Base-by-base conservation (phyloP, 2,113 vertebrate genomes). In the Tympanuchus pallidicinctus region DNA sequence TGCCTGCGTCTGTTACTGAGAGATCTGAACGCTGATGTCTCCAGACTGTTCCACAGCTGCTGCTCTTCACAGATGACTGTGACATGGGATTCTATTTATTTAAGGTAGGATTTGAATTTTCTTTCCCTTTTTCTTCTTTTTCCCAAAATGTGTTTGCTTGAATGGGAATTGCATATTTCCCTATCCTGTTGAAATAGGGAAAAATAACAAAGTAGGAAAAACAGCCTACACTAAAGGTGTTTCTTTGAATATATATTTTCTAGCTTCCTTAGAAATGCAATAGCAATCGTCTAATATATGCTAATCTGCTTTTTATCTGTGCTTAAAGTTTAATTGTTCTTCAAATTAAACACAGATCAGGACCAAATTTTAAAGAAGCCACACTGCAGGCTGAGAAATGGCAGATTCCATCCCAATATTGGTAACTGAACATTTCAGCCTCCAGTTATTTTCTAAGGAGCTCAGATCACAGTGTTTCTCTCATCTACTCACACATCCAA, bases 31-130 rank as follows among this genome's bases (percentile, higher is more conserved):
- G 0, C 60, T 76, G 45, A 13, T 61, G 9, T 79, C 43, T 88
- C 94, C 63, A 42, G 63, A 91, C 50, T 80, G 24, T 82, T 85
- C 74, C 72, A 71, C 82, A 88, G 60, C 72, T 0, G 0, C 72
- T 88, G 65, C 61, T 85, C 28, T 64, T 95, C 87, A 71, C 42
- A 56, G 66, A 25, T 10, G 59, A 92, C 75, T 50, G 47, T 69
- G 56, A 75, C 36, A 30, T 4, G 14, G 21, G 21, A 85, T 25
- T 80, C 75, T 32, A 91, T 87, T 91, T 94, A 20, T 34, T 86
- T 60, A 82, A 95, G 94, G 94, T 95, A 93, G 25, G 75, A 61
- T 83, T 92, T 91, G 21, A 61, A 32, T 25, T 16, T 77, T 24
- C 0, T 8, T 13, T 32, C 20, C n/a, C 40, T 10, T 10, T 50